Conservation (phyloP, 64 coral and sea anemone species). For the Stylophora pistillata region DNA sequence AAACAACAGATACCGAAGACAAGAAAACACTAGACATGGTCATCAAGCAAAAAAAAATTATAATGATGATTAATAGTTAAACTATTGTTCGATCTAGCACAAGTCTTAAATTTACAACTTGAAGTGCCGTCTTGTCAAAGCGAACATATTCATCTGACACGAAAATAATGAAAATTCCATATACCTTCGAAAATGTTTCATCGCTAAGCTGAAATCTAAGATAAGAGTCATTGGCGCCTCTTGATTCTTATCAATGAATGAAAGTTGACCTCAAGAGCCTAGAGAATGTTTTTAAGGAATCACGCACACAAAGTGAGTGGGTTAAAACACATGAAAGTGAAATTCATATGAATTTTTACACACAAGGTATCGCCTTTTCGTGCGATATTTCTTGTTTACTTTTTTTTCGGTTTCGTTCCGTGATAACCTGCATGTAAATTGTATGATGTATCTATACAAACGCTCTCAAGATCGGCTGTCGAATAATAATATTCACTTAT, state of each 20-base stretch:
- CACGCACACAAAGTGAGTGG: neutral
- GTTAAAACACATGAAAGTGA: neutral
- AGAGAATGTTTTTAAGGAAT: neutral
- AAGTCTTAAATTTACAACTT: too few species aligned
- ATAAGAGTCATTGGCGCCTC: neutral
- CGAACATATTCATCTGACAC: neutral
- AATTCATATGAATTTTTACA: neutral
- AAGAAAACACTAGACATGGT: neutral
- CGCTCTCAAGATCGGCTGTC: neutral
- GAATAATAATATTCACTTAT: neutral
- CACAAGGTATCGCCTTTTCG: neutral
- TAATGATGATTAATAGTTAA: neutral
- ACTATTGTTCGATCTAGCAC: neutral
- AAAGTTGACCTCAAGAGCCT: neutral
- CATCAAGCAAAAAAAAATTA: neutral
- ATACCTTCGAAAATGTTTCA: neutral
- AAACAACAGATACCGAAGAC: neutral
- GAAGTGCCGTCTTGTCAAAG: too few species aligned
- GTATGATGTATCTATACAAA: neutral
- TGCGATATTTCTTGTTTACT: neutral
- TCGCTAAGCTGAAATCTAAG: neutral
- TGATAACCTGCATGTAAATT: neutral
- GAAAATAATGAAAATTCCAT: neutral
- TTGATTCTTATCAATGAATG: neutral
- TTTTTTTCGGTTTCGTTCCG: neutral